A percentile compares a stretch with the other conserved stretches of the same genome.
Evolutionary conservation across 2,797 vertebrate species (phyloP).

Genomic region (Gallinago nigripennis): DNA sequence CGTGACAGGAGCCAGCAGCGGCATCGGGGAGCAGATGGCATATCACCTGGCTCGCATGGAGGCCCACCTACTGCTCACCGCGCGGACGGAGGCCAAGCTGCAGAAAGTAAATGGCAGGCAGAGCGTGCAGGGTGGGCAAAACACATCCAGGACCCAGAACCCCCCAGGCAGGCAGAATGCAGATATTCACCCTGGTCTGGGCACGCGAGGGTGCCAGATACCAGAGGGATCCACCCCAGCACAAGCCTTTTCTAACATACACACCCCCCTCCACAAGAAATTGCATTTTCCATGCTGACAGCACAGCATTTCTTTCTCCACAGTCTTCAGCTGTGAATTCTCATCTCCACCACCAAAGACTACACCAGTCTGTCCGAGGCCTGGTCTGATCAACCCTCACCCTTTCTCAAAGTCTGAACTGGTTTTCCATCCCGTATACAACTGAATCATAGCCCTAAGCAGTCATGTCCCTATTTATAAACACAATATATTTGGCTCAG

Average conservation of each 20-base stretch:
- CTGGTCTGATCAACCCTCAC: background rate
- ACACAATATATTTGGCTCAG: background rate
- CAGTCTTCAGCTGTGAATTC: background rate
- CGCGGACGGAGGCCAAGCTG: constrained; percentile 61
- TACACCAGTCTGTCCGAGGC: background rate
- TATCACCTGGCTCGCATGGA: constrained; percentile 78
- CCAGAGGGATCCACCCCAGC: background rate
- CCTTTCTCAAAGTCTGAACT: background rate
- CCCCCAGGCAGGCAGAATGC: background rate
- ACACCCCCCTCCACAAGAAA: background rate
- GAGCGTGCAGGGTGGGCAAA: fast-evolving
- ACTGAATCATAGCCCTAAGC: background rate
- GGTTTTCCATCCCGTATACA: background rate
- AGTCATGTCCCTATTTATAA: background rate
- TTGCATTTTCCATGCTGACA: fast-evolving
- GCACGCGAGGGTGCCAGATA: fast-evolving
- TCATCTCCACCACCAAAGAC: background rate
- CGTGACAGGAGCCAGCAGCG: constrained; percentile 76
- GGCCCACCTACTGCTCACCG: constrained; percentile 73
- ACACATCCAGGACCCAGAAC: background rate
- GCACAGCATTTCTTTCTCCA: fast-evolving
- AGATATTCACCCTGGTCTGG: fast-evolving
- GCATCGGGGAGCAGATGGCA: constrained; percentile 78
- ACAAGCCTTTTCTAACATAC: background rate
- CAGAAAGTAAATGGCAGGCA: constrained; percentile 64